Evolutionary conservation across 2,888 invertebrate species (phyloP).

Genomic region (Eristalis intricaria): DNA sequence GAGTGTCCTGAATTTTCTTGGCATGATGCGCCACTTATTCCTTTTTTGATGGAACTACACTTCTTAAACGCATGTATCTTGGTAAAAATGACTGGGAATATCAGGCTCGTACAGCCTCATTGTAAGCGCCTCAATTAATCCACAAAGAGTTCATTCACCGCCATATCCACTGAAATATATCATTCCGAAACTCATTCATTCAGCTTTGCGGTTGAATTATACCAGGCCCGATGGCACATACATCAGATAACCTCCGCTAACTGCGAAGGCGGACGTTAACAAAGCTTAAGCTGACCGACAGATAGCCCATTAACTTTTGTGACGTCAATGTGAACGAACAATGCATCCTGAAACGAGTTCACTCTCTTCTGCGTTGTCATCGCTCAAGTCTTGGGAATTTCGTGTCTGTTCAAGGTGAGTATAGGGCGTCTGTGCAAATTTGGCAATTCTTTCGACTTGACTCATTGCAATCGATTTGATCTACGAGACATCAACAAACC

Average conservation of each 20-base stretch:
- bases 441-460: background rate
- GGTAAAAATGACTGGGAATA: no score
- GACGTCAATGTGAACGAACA: background rate
- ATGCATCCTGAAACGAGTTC: background rate
- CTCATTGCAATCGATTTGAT: background rate
- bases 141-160: background rate
- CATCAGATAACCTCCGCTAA: background rate
- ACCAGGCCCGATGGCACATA: background rate
- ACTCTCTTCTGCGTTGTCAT: background rate
- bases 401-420: background rate
- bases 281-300: background rate
- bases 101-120: background rate
- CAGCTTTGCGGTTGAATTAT: background rate
- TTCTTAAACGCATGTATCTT: no score
- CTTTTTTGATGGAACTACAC: no score
- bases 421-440: background rate
- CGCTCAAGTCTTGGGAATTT: background rate
- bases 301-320: background rate
- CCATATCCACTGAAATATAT: background rate
- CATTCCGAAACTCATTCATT: background rate
- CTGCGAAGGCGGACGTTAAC: background rate
- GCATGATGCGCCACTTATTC: no score
- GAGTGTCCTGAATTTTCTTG: no score
- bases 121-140: background rate
- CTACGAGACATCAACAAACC: background rate